Evolutionary conservation across 2,113 vertebrate species (phyloP).

Genomic region (Poeciliopsis turrubarensis): DNA sequence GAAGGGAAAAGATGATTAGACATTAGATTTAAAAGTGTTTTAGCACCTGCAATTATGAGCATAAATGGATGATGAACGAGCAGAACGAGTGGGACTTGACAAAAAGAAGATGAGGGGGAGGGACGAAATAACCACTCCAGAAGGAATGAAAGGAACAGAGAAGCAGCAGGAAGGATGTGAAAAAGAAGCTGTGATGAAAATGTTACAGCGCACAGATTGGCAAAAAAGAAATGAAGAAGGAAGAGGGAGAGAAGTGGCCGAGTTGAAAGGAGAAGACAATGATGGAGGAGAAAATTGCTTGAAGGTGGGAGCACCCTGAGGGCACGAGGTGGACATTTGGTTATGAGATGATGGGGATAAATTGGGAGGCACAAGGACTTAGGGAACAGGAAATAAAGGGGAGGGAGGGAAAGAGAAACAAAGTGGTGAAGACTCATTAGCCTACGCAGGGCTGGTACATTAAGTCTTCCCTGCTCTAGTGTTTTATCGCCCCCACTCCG

Average conservation of each 20-base stretch:
- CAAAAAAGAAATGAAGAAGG: conserved; percentile 39
- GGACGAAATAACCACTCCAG: conserved; percentile 34
- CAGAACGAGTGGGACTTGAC: conserved; percentile 45
- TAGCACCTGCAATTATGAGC: conserved; percentile 45
- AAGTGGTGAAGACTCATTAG: conserved; percentile 67
- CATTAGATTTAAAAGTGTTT: conserved; percentile 3
- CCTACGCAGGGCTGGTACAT: conserved; percentile 64
- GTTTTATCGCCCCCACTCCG: conserved; percentile 57
- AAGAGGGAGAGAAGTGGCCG: not conserved
- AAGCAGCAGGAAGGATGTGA: conserved; percentile 17
- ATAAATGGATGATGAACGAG: conserved; percentile 50
- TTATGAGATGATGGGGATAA: conserved; percentile 56
- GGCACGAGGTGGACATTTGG: conserved; percentile 55
- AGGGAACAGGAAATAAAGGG: no score
- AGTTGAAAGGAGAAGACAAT: conserved; percentile 37
- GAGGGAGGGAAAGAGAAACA: conserved; percentile 8
- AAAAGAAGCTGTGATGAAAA: conserved; percentile 39
- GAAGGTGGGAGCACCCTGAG: conserved; percentile 27
- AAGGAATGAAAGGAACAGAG: conserved; percentile 27
- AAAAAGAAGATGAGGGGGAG: conserved; percentile 52
- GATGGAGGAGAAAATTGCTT: conserved; percentile 38
- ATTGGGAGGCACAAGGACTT: conserved; percentile 32
- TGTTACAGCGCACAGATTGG: conserved; percentile 19
- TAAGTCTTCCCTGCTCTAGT: conserved; percentile 50
- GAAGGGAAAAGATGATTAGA: not conserved